Evolutionary conservation across 2,888 invertebrate genomes (phyloP).

Genomic region (Sisyra nigra): DNA sequence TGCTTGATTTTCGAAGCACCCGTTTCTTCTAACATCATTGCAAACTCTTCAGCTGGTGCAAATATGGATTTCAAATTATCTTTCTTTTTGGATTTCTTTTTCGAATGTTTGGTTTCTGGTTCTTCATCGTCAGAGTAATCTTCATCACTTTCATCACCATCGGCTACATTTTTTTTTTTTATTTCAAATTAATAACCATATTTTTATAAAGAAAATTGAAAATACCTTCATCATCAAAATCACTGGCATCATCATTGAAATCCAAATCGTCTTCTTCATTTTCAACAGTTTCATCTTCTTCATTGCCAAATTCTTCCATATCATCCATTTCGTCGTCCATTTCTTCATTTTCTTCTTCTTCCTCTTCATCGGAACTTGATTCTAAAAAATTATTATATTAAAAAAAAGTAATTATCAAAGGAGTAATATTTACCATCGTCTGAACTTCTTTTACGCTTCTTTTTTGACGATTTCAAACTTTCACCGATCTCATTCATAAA

Average conservation of each 20-base stretch:
- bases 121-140: constrained; percentile 18
- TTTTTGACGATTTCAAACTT: constrained; percentile 17
- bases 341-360: constrained; percentile 14
- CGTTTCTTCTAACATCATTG: constrained; percentile 72
- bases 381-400: not conserved
- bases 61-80: constrained; percentile 47
- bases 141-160: constrained; percentile 17
- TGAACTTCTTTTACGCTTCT: constrained; percentile 14
- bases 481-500: constrained; percentile 48
- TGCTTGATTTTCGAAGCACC: constrained; percentile 38
- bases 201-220: constrained; percentile 11
- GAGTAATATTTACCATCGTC: not conserved
- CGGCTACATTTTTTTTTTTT: constrained; percentile 20
- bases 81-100: constrained; percentile 16
- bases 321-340: constrained; percentile 16
- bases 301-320: constrained; percentile 15
- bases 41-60: constrained; percentile 79
- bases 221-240: constrained; percentile 1
- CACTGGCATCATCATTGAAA: constrained; percentile 5
- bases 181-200: constrained; percentile 14
- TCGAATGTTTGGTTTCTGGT: constrained; percentile 14
- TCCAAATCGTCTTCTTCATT: constrained; percentile 1
- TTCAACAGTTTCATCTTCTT: constrained; percentile 22
- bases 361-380: constrained; percentile 9
- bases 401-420: constrained; percentile 12